Conservation (phyloP, 2,797 vertebrate species). For the Platyrinchus mystaceus region DNA sequence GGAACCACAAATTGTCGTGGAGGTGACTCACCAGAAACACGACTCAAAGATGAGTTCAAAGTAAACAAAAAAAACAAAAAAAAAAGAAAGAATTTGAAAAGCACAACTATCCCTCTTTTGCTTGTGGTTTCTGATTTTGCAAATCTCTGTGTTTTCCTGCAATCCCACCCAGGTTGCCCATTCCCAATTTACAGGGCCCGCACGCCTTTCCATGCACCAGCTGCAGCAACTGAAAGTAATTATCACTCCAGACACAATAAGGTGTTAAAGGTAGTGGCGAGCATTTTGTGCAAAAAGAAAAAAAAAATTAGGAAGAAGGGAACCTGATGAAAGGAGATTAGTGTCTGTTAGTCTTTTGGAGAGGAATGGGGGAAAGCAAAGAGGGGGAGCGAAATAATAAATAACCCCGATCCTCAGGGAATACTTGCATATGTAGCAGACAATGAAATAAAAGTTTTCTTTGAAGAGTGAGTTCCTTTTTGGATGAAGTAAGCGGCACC, state of each 20-base stretch:
- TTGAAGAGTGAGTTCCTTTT: constrained; percentile 58
- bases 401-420: constrained; percentile 27
- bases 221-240: constrained; percentile 63
- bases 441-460: constrained; percentile 67
- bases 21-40: background rate
- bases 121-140: background rate
- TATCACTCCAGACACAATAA: constrained; percentile 62
- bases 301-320: constrained; percentile 46
- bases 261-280: constrained; percentile 50
- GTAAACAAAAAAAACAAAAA: background rate
- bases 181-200: constrained; percentile 50
- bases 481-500: constrained; percentile 45
- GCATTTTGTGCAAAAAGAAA: constrained; percentile 37
- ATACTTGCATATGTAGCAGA: constrained; percentile 49
- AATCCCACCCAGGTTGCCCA: constrained; percentile 49
- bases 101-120: background rate
- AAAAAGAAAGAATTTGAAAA: background rate
- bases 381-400: constrained; percentile 50
- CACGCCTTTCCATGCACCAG: constrained; percentile 34
- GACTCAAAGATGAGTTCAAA: background rate
- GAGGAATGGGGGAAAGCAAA: background rate
- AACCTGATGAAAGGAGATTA: constrained; percentile 63
- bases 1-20: background rate
- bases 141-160: constrained; percentile 2
- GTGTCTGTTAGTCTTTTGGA: constrained; percentile 72